phyloP scores from a whole-genome alignment of 53 echinoderm and acorn worm genomes.

The Apostichopus leukothele region DNA sequence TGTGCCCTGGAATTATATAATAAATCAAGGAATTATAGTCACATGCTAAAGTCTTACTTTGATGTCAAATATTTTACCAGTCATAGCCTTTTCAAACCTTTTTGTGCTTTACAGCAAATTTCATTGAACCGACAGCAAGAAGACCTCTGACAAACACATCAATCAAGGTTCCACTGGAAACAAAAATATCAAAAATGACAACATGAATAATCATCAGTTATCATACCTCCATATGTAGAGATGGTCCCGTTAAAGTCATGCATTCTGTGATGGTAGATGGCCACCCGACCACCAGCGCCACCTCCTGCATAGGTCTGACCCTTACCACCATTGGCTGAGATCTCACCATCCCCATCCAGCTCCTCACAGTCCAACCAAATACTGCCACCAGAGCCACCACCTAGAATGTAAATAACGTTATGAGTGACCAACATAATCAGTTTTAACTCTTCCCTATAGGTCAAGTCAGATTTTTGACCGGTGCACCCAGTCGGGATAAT shows the following conservation, averaged over 20 bases:
- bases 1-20: too few relatives aligned
- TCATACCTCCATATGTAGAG: slow-evolving; percentile 68
- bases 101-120: too few relatives aligned
- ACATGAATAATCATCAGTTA: background rate
- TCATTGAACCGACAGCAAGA: too few relatives aligned
- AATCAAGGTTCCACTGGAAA: too few relatives aligned
- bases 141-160: too few relatives aligned
- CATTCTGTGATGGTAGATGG: slow-evolving; percentile 72
- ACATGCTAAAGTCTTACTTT: too few relatives aligned
- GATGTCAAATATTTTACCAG: too few relatives aligned
- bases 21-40: too few relatives aligned
- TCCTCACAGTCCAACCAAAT: slow-evolving; percentile 90
- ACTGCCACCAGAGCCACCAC: slow-evolving; percentile 88
- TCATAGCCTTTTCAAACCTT: too few relatives aligned
- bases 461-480: too few relatives aligned
- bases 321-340: slow-evolving; percentile 73
- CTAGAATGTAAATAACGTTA: slow-evolving; percentile 4
- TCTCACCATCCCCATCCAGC: slow-evolving; percentile 74
- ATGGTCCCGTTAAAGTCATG: slow-evolving; percentile 88
- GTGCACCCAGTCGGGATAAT: too few relatives aligned
- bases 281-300: slow-evolving; percentile 68
- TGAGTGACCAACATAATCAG: background rate
- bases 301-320: slow-evolving; percentile 68
- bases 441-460: too few relatives aligned
- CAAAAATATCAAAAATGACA: background rate